Evolutionary conservation across 2,113 vertebrate species (phyloP), one percentile per base, ranked within the genome.

Genomic region (Pao palembangensis): DNA sequence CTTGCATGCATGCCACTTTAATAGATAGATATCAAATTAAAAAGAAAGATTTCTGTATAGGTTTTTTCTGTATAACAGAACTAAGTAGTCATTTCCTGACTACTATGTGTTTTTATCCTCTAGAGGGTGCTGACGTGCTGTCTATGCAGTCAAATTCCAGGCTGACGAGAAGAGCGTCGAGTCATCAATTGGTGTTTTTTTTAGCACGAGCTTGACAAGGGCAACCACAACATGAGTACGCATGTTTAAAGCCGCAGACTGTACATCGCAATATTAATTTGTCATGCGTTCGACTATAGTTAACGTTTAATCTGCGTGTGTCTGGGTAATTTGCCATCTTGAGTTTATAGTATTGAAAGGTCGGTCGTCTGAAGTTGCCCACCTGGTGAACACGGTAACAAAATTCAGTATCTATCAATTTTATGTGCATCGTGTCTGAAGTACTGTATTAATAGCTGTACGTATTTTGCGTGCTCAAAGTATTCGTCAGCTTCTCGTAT

Each of bases 161-260:
- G 6, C 1, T 6, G 65, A 72, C 67, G 53, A 16, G 62, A 78
- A 72, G 63, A 71, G 67, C 63, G 69, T 13, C 34, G 80, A 83
- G 77, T 83, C 74, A 83, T 56, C 23, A 73, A 72, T 75, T 0
- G 47, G 8, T 44, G 53, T 68, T 62, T n/a, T 62, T n/a, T 38
- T 51, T 51, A 63, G 56, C 56, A 0, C 1, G 34, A 38, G 17
- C 54, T 12, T 16, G 5, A 3, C 68, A 76, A 76, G 77, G 69
- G 69, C 69, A 17, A 5, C 34, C 8, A 5, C 23, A 16, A 17
- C 31, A 20, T 28, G 25, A 18, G 5, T 1, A 1, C 8, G 48
- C n/a, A 12, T 15, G 17, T 2, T 17, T 13, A 8, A 1, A 6
- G 57, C 0, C 19, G 50, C 8, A 1, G 53, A 65, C 61, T 3